Evolutionary conservation across 2,113 vertebrate genomes (phyloP).

Genomic region (Scytalopus superciliaris): DNA sequence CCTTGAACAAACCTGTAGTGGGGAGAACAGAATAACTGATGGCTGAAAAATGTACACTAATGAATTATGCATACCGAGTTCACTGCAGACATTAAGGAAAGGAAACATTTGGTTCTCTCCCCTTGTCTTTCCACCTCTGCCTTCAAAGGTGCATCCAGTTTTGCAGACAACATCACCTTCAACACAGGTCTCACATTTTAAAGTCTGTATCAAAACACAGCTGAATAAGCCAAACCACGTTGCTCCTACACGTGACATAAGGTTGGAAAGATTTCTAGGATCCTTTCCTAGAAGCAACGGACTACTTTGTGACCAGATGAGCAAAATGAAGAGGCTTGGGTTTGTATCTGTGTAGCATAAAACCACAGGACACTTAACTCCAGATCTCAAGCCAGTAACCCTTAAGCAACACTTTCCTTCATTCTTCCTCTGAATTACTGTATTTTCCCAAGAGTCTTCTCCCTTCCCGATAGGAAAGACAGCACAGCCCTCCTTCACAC

Average conservation of each 20-base stretch:
- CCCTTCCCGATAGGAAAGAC: not conserved
- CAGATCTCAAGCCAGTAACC: not conserved
- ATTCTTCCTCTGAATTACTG: fast-evolving
- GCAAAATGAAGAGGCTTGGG: not conserved
- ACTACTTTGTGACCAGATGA: not conserved
- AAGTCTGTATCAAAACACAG: not conserved
- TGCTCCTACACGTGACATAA: fast-evolving
- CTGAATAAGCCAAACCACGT: not conserved
- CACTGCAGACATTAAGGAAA: not conserved
- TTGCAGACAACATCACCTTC: not conserved
- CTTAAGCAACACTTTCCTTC: not conserved
- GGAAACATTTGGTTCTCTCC: not conserved
- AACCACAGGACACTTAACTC: not conserved
- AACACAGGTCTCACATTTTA: not conserved
- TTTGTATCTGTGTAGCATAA: not conserved
- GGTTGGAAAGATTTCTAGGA: not conserved
- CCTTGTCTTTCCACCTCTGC: not conserved
- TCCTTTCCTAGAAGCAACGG: not conserved
- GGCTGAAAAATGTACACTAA: not conserved
- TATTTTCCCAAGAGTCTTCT: not conserved
- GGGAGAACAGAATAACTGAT: not conserved
- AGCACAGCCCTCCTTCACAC: not conserved
- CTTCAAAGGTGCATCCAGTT: not conserved
- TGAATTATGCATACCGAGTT: not conserved
- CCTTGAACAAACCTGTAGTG: not conserved